These are phyloP conservation scores for Morpho deidamia DNA, from an alignment of 2,888 invertebrate species.

Conservation along the genomic window DNA sequence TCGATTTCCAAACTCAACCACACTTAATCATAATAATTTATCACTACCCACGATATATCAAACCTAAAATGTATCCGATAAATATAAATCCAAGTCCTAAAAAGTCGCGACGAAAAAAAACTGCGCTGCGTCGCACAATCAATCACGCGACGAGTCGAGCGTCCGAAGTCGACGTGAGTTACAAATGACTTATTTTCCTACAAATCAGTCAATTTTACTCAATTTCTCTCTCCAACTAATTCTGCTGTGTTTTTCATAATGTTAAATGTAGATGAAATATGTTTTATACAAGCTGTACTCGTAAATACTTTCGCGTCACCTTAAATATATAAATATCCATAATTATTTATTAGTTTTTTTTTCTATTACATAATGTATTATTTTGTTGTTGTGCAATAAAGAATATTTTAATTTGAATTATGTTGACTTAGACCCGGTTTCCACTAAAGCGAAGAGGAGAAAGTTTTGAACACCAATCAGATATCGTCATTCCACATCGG, in stretches of 20 bases:
- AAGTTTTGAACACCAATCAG: too few species aligned
- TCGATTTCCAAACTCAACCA: background rate
- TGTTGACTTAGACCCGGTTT: too few species aligned
- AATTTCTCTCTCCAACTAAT: background rate
- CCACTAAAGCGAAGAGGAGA: too few species aligned
- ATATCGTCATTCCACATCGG: too few species aligned
- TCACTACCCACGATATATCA: conserved; percentile 7
- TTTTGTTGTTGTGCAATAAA: too few species aligned
- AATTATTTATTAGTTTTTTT: too few species aligned
- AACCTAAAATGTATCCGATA: conserved; percentile 9
- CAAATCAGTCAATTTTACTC: background rate
- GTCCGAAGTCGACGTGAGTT: background rate
- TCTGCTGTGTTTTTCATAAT: background rate
- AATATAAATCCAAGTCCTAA: conserved; percentile 8
- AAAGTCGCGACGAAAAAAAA: conserved; percentile 9
- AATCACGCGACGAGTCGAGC: conserved; percentile 10
- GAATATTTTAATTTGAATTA: too few species aligned
- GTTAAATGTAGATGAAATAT: too few species aligned
- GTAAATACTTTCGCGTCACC: too few species aligned
- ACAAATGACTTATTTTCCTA: conserved; percentile 4
- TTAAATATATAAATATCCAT: too few species aligned
- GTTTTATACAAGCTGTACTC: too few species aligned
- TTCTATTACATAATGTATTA: too few species aligned
- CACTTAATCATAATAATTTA: conserved; percentile 4
- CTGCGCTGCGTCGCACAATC: conserved; percentile 7